Conservation (phyloP, 2,888 invertebrate species). For the Boloria selene region DNA sequence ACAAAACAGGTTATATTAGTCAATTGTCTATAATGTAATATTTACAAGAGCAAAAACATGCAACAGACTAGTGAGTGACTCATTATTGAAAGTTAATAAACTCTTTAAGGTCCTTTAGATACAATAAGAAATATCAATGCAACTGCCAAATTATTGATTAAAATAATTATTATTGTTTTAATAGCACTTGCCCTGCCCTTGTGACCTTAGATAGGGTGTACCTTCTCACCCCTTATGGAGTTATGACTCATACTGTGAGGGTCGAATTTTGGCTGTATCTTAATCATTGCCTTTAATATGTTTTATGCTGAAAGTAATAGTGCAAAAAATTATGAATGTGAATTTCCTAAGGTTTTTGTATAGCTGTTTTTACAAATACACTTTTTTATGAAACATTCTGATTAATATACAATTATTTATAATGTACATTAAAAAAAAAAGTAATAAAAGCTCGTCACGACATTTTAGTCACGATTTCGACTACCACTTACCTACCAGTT, state of each 20-base stretch:
- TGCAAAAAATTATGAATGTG: neutral
- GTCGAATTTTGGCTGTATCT: conserved; percentile 19
- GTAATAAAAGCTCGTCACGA: neutral
- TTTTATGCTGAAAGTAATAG: too few species aligned
- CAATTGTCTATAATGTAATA: too few species aligned
- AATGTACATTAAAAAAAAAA: neutral
- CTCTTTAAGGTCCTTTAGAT: too few species aligned
- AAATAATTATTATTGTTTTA: conserved; percentile 5
- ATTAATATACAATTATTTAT: neutral
- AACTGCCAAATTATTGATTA: conserved; percentile 8
- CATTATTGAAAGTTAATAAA: too few species aligned
- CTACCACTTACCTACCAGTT: neutral
- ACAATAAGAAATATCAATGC: neutral
- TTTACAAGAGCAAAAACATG: too few species aligned
- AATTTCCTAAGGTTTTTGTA: too few species aligned
- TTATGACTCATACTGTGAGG: conserved; percentile 30
- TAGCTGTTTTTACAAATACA: too few species aligned
- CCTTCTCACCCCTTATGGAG: conserved; percentile 25
- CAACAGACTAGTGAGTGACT: too few species aligned
- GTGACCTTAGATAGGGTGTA: conserved; percentile 33
- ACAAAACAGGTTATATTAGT: too few species aligned
- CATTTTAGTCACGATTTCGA: neutral
- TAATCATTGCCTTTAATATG: too few species aligned
- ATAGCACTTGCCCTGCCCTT: conserved; percentile 24
- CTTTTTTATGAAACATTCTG: too few species aligned